A percentile compares a stretch with the other conserved stretches of the same genome.
Conservation (phyloP, 2,113 vertebrate genomes). For the cat (Felis catus) region DNA sequence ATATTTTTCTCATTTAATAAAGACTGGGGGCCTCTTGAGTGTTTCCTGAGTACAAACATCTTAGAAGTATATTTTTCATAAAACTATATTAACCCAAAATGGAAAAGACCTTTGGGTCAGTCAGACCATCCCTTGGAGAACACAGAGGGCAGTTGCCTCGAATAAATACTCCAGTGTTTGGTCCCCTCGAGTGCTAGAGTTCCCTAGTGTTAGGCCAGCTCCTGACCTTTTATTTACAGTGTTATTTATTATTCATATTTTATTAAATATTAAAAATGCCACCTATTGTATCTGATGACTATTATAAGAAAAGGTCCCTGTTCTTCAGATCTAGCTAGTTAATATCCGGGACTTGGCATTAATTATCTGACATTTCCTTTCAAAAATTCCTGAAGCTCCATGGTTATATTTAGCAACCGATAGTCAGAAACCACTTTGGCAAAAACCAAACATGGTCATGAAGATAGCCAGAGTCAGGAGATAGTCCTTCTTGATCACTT, state of each 20-base stretch:
- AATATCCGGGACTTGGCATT: slow-evolving; percentile 72
- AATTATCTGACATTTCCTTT: slow-evolving; percentile 70
- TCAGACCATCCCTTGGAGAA: background rate
- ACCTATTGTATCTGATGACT: slow-evolving; percentile 68
- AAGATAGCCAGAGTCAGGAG: background rate
- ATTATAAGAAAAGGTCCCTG: slow-evolving; percentile 65
- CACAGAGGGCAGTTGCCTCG: background rate
- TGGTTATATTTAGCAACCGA: background rate
- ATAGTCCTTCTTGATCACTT: background rate
- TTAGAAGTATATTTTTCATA: slow-evolving; percentile 56
- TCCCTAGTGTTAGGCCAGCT: slow-evolving; percentile 58
- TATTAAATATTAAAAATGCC: slow-evolving; percentile 77
- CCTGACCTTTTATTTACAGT: slow-evolving; percentile 80
- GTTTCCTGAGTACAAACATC: background rate
- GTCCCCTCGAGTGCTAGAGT: slow-evolving; percentile 41
- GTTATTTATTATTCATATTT: slow-evolving; percentile 81
- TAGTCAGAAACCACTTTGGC: background rate
- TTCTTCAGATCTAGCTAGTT: slow-evolving; percentile 58
- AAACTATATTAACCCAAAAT: slow-evolving; percentile 46
- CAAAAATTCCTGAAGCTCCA: slow-evolving; percentile 2
- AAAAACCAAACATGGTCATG: background rate
- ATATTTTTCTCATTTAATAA: slow-evolving; percentile 67
- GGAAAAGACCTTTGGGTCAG: slow-evolving; percentile 47
- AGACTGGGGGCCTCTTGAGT: background rate
- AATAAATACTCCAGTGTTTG: slow-evolving; percentile 42